phyloP scores from a whole-genome alignment of 2,797 vertebrate genomes.

The Setipinna tenuifilis region DNA sequence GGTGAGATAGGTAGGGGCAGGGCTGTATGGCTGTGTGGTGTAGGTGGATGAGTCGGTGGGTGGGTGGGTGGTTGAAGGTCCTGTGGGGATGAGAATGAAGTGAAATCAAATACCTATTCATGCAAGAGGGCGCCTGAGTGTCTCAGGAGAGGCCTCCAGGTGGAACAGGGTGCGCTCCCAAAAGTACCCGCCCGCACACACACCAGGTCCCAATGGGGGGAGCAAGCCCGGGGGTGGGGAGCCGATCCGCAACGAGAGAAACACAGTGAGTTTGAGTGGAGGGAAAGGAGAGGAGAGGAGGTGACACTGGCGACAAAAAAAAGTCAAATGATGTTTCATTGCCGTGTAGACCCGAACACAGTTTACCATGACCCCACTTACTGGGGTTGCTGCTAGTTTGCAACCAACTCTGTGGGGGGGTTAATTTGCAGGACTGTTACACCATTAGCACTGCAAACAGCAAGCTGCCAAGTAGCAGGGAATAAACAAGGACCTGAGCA shows the following conservation, averaged over 20 bases:
- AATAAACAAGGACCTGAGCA: background rate
- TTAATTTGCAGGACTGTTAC: constrained; percentile 32
- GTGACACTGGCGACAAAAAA: constrained; percentile 53
- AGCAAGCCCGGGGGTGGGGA: constrained; percentile 53
- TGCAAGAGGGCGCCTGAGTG: constrained; percentile 79
- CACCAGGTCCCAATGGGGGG: constrained; percentile 67
- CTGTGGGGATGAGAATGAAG: constrained; percentile 61
- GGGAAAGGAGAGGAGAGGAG: constrained; percentile 66
- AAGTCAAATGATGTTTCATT: constrained; percentile 33
- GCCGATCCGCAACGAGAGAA: constrained; percentile 79
- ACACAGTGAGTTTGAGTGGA: constrained; percentile 74
- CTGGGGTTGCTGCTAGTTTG: constrained; percentile 34
- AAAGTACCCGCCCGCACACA: constrained; percentile 61
- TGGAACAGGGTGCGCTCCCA: constrained; percentile 77
- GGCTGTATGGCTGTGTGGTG: background rate
- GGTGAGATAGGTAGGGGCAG: background rate
- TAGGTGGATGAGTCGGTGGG: constrained; percentile 35
- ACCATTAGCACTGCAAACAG: constrained; percentile 39
- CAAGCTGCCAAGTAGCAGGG: constrained; percentile 27
- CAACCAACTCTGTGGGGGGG: constrained; percentile 37
- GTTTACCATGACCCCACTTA: background rate
- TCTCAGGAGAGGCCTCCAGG: constrained; percentile 75
- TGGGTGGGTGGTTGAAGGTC: constrained; percentile 37
- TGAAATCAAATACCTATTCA: constrained; percentile 86
- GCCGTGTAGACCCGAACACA: background rate